phyloP scores from a whole-genome alignment of 2,888 invertebrate species.

The Copidosoma aretas region DNA sequence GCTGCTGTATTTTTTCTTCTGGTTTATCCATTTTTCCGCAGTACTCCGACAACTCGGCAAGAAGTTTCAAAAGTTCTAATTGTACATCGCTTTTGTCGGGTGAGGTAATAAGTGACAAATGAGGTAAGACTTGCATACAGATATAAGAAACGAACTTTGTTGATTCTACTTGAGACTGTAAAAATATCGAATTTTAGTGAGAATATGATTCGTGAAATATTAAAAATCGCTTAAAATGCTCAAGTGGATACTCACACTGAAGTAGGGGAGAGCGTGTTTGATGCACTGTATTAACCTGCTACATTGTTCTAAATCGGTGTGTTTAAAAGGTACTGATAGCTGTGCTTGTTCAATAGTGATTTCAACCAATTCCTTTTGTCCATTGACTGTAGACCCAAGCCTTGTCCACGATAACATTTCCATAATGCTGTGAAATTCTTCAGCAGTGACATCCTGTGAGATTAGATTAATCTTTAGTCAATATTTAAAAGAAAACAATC shows the following conservation, averaged over 20 bases:
- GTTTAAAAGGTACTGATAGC: conserved; percentile 74
- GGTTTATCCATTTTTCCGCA: conserved; percentile 80
- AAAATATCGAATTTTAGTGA: conserved; percentile 30
- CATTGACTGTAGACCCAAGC: conserved; percentile 80
- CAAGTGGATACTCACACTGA: conserved; percentile 76
- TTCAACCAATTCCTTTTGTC: conserved; percentile 86
- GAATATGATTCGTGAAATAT: not conserved
- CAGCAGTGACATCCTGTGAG: conserved; percentile 83
- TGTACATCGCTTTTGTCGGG: conserved; percentile 72
- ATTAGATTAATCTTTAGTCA: not conserved
- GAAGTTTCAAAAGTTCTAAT: conserved; percentile 81
- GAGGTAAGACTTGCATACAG: conserved; percentile 82
- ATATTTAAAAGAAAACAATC: not conserved
- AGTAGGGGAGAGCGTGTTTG: conserved; percentile 83
- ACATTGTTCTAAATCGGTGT: conserved; percentile 73
- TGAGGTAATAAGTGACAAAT: conserved; percentile 71
- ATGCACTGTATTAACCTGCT: conserved; percentile 81
- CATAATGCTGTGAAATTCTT: conserved; percentile 91
- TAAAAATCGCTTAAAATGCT: not conserved
- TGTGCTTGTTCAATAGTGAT: conserved; percentile 88
- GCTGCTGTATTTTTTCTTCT: conserved; percentile 75
- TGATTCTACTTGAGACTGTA: conserved; percentile 84
- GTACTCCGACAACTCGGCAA: conserved; percentile 83
- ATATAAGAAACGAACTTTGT: conserved; percentile 84
- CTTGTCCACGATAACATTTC: conserved; percentile 82